These are phyloP conservation scores for Lucinisca nassula DNA, from an alignment of 2,888 invertebrate species.

Conservation along the genomic window DNA sequence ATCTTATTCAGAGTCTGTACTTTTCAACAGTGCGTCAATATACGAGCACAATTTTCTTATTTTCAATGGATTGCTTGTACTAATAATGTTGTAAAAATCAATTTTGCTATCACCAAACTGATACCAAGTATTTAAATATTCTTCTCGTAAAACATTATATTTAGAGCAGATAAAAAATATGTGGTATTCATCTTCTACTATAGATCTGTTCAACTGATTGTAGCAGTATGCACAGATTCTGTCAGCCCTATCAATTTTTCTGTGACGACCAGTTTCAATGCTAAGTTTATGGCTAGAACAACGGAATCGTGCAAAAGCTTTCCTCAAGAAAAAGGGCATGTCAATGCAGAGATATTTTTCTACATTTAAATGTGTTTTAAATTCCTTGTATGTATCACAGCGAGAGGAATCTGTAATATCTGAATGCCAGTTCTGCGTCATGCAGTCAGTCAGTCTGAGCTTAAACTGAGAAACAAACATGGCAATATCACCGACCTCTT, in stretches of 20 bases:
- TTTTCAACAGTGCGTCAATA: neutral
- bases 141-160: neutral
- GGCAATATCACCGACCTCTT: constrained; percentile 9
- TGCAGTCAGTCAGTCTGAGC: neutral
- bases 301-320: constrained; percentile 27
- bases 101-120: neutral
- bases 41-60: neutral
- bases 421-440: neutral
- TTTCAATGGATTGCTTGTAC: neutral
- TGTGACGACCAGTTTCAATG: constrained; percentile 26
- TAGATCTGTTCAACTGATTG: neutral
- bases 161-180: constrained; percentile 14
- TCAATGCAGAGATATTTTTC: constrained; percentile 31
- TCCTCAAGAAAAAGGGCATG: constrained; percentile 21
- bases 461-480: neutral
- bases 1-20: neutral
- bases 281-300: constrained; percentile 31
- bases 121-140: constrained; percentile 13
- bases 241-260: constrained; percentile 18
- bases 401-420: constrained; percentile 15
- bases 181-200: constrained; percentile 31
- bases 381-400: constrained; percentile 29
- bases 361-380: constrained; percentile 17
- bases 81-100: neutral
- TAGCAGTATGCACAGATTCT: constrained; percentile 15